A percentile compares a stretch with the other conserved stretches of the same genome.
phyloP scores from a whole-genome alignment of 2,113 vertebrate genomes.

The Galemys pyrenaicus region DNA sequence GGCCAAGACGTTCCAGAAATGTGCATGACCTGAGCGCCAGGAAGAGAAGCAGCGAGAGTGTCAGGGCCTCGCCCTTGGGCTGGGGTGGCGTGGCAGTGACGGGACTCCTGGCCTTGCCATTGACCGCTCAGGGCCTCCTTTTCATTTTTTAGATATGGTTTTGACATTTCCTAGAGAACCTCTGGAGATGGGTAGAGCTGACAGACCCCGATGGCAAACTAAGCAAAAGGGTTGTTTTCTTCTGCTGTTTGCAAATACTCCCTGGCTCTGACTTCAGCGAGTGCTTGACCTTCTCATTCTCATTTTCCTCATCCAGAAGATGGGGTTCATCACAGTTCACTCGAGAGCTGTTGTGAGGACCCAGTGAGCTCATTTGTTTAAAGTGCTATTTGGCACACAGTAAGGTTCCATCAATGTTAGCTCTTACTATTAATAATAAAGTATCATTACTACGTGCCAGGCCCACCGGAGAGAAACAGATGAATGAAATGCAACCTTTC shows the following conservation, averaged over 20 bases:
- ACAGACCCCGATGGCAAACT: background rate
- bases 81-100: fast-evolving
- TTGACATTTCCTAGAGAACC: background rate
- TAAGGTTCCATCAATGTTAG: background rate
- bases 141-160: background rate
- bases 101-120: background rate
- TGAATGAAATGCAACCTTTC: background rate
- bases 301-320: slow-evolving; percentile 41
- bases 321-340: slow-evolving; percentile 36
- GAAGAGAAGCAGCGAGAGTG: fast-evolving
- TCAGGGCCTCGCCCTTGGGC: fast-evolving
- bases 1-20: too few relatives aligned
- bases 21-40: fast-evolving
- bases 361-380: background rate
- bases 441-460: background rate
- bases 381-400: background rate
- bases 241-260: background rate
- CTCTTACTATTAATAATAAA: slow-evolving; percentile 35
- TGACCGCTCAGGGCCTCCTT: background rate
- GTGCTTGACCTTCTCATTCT: background rate
- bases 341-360: background rate
- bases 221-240: background rate
- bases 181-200: background rate
- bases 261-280: background rate
- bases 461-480: background rate